Conservation (phyloP, 2,797 vertebrate species). For the Peromyscus attwateri region DNA sequence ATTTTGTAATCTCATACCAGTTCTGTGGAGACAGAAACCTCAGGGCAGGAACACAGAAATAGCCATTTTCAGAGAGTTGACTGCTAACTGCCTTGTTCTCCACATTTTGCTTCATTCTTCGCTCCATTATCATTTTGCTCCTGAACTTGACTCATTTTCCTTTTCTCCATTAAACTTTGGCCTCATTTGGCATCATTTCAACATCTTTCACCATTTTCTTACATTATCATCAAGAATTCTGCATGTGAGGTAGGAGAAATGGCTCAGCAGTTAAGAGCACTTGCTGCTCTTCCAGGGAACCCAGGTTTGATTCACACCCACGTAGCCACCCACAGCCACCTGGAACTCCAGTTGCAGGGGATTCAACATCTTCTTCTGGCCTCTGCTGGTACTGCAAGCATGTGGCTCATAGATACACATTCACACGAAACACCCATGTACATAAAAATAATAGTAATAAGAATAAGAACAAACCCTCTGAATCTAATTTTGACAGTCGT, state of each 20-base stretch:
- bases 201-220: not conserved
- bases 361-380: not conserved
- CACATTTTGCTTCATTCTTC: not conserved
- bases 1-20: not conserved
- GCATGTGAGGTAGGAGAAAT: not conserved
- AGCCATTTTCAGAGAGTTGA: not conserved
- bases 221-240: not conserved
- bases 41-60: not conserved
- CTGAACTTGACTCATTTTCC: not conserved
- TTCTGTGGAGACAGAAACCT: not conserved
- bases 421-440: not conserved
- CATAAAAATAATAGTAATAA: not conserved
- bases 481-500: not conserved
- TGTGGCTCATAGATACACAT: not conserved
- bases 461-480: not conserved
- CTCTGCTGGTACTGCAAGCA: not conserved
- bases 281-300: no score
- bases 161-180: not conserved
- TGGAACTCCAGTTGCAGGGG: not conserved
- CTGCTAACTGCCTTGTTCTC: not conserved
- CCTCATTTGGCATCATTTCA: not conserved
- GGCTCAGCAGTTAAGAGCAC: not conserved
- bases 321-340: not conserved
- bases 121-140: not conserved
- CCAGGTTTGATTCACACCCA: not conserved